Base-by-base conservation (phyloP, 2,888 invertebrate genomes). In the Dromius quadrimaculatus region DNA sequence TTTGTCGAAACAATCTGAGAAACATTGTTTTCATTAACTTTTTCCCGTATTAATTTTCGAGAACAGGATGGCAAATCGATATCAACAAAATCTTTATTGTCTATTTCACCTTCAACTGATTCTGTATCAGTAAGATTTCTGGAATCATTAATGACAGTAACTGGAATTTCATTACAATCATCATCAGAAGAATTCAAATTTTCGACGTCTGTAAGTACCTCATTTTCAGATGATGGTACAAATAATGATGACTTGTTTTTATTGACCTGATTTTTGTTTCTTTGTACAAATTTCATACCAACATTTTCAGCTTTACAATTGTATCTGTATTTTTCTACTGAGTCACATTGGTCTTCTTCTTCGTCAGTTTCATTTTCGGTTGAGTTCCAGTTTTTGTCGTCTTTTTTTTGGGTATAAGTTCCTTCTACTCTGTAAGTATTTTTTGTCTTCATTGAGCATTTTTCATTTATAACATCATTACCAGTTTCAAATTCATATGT, bases 171-270 rank as follows among this genome's bases (percentile, higher is more conserved):
- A 72, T 79, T 78, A 4, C 45, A 66, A 54, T 78, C 78, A 23
- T 75, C 75, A 28, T 76, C 77, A 9, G 79, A 76, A 20, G 81
- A 80, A 64, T 84, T 81, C n/a, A 85, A 76, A 73, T 83, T 82
- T 76, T 86, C 86, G 11, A 83, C 77, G 75, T 86, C 85, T 2
- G 86, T 86, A 1, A 82, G 17, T 0, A 79, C 81, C 45, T 77
- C 83, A 13, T 57, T 61, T 28, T 72, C 54, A 5, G 6, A n/a
- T 1, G 50, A 38, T n/a, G 73, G 73, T 22, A 76, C 38, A 19
- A 23, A 9, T 41, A 75, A 34, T 23, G 50, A n/a, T n/a, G n/a
- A n/a, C 61, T 36, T 17, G 36, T 47, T 72, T 59, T 19, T 23
- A 13, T 9, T 32, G 8, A 2, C 11, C 4, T 41, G 15, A 13